These are phyloP conservation scores for Tupiocoris notatus DNA, from an alignment of 2,888 invertebrate genomes.

Conservation along the genomic window DNA sequence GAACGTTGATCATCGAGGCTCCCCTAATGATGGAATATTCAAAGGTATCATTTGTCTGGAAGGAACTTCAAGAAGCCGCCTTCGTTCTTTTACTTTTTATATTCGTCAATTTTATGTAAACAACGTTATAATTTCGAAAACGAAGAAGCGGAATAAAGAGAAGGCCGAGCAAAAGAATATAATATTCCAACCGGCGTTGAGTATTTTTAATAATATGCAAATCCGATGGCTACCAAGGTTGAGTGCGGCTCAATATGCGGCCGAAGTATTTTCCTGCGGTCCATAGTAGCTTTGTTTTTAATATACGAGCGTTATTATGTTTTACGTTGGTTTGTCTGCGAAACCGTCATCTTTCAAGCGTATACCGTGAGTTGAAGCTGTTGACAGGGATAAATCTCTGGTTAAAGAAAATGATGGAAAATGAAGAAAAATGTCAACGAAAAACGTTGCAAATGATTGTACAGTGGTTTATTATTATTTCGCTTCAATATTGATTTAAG, in stretches of 20 bases:
- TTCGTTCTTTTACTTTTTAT: not conserved
- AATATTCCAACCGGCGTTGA: constrained; percentile 1
- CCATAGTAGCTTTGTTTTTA: constrained; percentile 22
- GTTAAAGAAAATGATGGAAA: too few relatives aligned
- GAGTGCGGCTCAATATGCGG: constrained; percentile 23
- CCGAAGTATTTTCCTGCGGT: constrained; percentile 6
- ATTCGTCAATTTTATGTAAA: constrained; percentile 30
- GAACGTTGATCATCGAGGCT: constrained; percentile 29
- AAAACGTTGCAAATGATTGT: too few relatives aligned
- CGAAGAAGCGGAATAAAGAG: constrained; percentile 14
- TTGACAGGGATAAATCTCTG: too few relatives aligned
- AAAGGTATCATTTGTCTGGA: constrained; percentile 40
- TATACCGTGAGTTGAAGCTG: too few relatives aligned
- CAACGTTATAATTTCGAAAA: constrained; percentile 29
- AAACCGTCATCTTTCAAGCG: not conserved
- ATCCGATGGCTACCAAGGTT: constrained; percentile 11
- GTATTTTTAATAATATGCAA: constrained; percentile 36
- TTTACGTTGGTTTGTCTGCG: not conserved
- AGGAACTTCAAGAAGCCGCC: constrained; percentile 32
- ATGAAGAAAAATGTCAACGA: too few relatives aligned
- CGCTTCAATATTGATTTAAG: too few relatives aligned
- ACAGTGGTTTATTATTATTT: too few relatives aligned
- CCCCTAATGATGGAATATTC: constrained; percentile 36
- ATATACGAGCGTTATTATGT: constrained; percentile 1
- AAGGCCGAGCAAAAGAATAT: constrained; percentile 1